Conservation (phyloP, 2,888 invertebrate genomes). For the Galerucella calmariensis region DNA sequence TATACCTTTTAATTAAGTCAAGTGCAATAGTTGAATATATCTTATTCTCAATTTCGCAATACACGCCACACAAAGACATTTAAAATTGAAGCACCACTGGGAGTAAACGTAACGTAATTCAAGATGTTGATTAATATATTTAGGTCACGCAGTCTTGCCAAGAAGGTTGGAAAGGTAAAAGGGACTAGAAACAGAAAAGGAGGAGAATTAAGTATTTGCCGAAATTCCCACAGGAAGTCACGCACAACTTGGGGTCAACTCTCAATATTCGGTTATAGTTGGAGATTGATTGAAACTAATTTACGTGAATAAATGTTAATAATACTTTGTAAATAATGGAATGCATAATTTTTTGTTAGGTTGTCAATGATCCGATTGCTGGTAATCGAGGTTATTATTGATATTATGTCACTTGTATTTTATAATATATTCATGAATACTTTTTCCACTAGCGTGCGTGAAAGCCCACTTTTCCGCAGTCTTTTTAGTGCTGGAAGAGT, state of each 20-base stretch:
- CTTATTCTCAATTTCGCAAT: conserved; percentile 2
- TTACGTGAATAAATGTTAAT: conserved; percentile 46
- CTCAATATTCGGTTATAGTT: conserved; percentile 38
- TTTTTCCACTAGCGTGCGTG: no score
- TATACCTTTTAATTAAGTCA: neutral
- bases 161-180: conserved; percentile 17
- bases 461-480: no score
- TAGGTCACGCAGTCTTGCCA: conserved; percentile 41
- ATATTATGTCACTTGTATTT: no score
- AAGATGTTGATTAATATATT: conserved; percentile 45
- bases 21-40: neutral
- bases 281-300: conserved; percentile 55
- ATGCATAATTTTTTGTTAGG: neutral
- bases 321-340: conserved; percentile 15
- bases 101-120: conserved; percentile 25
- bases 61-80: neutral
- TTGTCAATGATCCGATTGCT: neutral
- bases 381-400: no score
- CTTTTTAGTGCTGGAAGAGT: no score
- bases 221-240: conserved; percentile 44
- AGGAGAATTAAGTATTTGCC: conserved; percentile 34
- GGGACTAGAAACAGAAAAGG: neutral
- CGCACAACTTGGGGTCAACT: conserved; percentile 42
- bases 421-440: no score
- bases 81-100: conserved; percentile 8